Evolutionary conservation across 2,113 vertebrate genomes (phyloP), one percentile per base, ranked within the genome.

Genomic region (western clawed frog (Xenopus tropicalis)): DNA sequence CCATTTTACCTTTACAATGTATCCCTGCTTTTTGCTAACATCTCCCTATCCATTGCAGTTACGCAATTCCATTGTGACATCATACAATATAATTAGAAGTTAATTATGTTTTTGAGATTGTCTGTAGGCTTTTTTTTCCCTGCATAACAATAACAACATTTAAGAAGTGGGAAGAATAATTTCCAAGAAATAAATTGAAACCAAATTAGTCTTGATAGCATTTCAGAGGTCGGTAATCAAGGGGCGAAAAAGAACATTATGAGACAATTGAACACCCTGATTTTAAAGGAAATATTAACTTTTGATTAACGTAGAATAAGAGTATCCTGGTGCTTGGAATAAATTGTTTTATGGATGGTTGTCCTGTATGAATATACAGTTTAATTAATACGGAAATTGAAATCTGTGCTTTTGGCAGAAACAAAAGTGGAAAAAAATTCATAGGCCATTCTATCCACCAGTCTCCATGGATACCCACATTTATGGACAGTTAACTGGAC

Each of bases 81-180:
- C 52, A 59, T 59, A 65, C 29, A 56, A 57, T 58, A 21, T 73
- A 56, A 74, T 74, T 72, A 17, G 37, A 70, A 78, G 71, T 67
- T 70, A 80, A 75, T 72, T 76, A 78, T 72, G 63, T 56, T 66
- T 48, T 75, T 48, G 37, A 72, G 56, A 77, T 64, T 69, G 67
- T 51, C 23, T 62, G 44, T 69, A 51, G 61, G 70, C 43, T 62
- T 71, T 16, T 61, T 62, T 54, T 54, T 54, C 70, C 72, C 61
- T 78, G 66, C 14, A 57, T 80, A 68, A 71, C 23, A 61, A 71
- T 57, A 70, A 51, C 52, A 22, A 54, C 23, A 77, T 72, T 69
- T 52, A 61, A 73, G 77, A 73, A 71, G 54, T 71, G 68, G 68
- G 20, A 72, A 65, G 66, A 66, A 57, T 57, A 42, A 66, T 78